Conservation (phyloP, 2,888 invertebrate genomes). For the Xestia rhomboidea region DNA sequence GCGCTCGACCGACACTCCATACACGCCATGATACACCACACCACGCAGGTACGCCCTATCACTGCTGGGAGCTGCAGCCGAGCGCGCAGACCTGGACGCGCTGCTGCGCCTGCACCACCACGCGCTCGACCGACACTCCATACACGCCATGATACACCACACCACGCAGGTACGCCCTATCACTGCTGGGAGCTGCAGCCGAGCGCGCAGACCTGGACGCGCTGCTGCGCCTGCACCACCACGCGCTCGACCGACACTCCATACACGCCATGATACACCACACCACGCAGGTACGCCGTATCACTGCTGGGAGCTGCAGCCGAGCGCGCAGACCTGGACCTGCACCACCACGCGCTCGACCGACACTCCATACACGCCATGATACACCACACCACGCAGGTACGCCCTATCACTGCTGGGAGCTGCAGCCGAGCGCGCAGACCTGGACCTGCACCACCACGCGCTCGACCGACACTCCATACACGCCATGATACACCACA, state of each 20-base stretch:
- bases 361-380: no score
- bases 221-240: slow-evolving; percentile 96
- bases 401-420: no score
- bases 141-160: slow-evolving; percentile 87
- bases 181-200: no score
- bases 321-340: no score
- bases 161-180: slow-evolving; percentile 90
- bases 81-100: slow-evolving; percentile 77
- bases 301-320: no score
- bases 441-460: no score
- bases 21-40: slow-evolving; percentile 86
- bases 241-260: slow-evolving; percentile 95
- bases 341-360: no score
- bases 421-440: no score
- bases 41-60: slow-evolving; percentile 90
- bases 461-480: no score
- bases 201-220: slow-evolving; percentile 77
- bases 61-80: no score
- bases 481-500: no score
- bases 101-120: slow-evolving; percentile 96
- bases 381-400: no score
- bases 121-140: slow-evolving; percentile 95
- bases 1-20: slow-evolving; percentile 95
- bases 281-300: slow-evolving; percentile 90
- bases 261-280: slow-evolving; percentile 88